Percentiles rank a stretch among this genome's conserved stretches.
phyloP scores from a whole-genome alignment of 2,888 invertebrate genomes.

The Limnephilus marmoratus region DNA sequence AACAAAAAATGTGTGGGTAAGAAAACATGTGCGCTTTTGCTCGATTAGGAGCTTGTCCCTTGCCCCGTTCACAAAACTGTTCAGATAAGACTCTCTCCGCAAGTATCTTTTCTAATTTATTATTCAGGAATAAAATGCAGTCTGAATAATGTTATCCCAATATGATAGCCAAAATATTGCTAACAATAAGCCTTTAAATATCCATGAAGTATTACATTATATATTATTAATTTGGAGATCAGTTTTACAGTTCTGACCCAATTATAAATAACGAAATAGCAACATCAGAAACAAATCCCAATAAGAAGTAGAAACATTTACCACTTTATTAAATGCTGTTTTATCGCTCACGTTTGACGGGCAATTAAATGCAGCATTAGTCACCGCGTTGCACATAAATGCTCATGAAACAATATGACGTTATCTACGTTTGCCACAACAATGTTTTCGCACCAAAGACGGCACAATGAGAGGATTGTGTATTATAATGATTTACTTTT shows the following conservation, averaged over 20 bases:
- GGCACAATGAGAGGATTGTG: neutral
- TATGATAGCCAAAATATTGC: neutral
- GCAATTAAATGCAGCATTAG: neutral
- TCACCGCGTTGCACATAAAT: neutral
- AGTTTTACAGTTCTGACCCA: neutral
- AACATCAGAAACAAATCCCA: neutral
- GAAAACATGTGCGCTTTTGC: neutral
- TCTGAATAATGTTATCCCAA: too few relatives aligned
- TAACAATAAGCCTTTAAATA: neutral
- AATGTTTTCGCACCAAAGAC: neutral
- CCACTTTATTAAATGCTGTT: neutral
- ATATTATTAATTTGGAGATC: neutral
- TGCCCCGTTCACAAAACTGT: neutral
- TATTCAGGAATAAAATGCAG: neutral
- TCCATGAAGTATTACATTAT: neutral
- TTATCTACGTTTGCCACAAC: neutral
- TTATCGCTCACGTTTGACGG: neutral
- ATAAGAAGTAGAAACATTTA: neutral
- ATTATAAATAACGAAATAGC: neutral
- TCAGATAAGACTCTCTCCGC: neutral
- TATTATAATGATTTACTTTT: neutral
- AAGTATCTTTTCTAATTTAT: neutral
- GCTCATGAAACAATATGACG: neutral
- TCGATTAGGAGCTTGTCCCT: neutral
- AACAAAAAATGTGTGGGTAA: neutral